These are phyloP conservation scores for Pygocentrus nattereri DNA, from an alignment of 2,797 vertebrate genomes.

Conservation along the genomic window DNA sequence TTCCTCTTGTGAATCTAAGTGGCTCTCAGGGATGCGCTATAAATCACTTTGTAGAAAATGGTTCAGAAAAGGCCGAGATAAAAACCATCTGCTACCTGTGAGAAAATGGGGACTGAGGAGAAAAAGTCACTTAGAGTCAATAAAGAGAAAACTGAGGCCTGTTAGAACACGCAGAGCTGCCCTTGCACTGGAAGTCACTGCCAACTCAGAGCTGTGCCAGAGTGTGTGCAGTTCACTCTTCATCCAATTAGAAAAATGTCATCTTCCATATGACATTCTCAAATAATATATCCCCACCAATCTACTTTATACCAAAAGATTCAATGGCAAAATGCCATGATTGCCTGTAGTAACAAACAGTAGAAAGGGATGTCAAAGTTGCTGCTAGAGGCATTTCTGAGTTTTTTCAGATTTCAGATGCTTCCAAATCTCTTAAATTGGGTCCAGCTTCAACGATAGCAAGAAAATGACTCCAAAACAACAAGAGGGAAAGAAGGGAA, in stretches of 20 bases:
- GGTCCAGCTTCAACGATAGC: neutral
- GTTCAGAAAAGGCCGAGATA: conserved; percentile 73
- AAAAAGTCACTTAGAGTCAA: conserved; percentile 50
- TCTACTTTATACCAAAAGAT: neutral
- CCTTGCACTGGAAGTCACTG: conserved; percentile 61
- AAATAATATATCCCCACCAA: neutral
- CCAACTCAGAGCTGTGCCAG: conserved; percentile 56
- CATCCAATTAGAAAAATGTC: neutral
- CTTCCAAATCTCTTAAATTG: neutral
- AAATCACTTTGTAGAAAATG: conserved; percentile 77
- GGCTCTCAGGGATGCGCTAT: conserved; percentile 71
- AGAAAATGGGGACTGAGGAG: conserved; percentile 51
- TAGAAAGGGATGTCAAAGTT: neutral
- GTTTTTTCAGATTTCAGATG: neutral
- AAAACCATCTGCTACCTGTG: conserved; percentile 80
- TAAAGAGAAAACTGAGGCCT: conserved; percentile 61
- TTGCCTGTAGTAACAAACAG: too few relatives aligned
- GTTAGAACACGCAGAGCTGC: conserved; percentile 64
- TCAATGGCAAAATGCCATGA: too few relatives aligned
- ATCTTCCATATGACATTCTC: neutral
- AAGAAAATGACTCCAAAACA: neutral
- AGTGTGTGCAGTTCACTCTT: conserved; percentile 22
- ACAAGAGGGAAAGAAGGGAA: too few relatives aligned
- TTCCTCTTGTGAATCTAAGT: conserved; percentile 77
- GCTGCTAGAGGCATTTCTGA: neutral